Conservation (phyloP, 2,797 vertebrate genomes). For the Tragopan temminckii region DNA sequence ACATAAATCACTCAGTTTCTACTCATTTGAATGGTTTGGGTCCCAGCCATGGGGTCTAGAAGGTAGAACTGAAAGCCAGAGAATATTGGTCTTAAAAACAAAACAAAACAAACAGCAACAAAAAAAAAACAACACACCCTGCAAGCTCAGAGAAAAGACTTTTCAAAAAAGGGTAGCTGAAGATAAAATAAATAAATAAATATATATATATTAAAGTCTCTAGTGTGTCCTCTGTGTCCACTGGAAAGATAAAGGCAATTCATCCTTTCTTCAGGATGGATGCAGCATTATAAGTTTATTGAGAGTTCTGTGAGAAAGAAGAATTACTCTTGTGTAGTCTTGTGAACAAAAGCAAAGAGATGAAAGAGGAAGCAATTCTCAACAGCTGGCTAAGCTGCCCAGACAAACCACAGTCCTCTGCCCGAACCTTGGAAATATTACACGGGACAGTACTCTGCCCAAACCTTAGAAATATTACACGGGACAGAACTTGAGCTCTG, state of each 20-base stretch:
- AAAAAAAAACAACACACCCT: not conserved
- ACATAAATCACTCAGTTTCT: not conserved
- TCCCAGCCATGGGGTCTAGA: not conserved
- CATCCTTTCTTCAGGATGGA: not conserved
- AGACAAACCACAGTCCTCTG: not conserved
- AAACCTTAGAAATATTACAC: not conserved
- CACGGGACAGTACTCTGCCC: not conserved
- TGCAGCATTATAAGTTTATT: not conserved
- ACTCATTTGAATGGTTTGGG: not conserved
- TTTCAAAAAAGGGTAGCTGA: not conserved
- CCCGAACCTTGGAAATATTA: not conserved
- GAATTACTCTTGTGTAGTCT: not conserved
- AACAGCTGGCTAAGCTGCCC: not conserved
- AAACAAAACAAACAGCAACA: not conserved
- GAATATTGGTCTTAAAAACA: not conserved
- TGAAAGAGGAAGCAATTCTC: not conserved
- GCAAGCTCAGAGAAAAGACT: not conserved
- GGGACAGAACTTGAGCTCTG: not conserved
- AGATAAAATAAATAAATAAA: no score
- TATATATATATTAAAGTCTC: not conserved
- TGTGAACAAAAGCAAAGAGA: not conserved
- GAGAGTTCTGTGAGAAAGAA: not conserved
- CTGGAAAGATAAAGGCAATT: not conserved
- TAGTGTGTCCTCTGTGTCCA: not conserved
- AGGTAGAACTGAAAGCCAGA: not conserved